Conservation (phyloP, 2,113 vertebrate genomes). For the Ailurus styani region DNA sequence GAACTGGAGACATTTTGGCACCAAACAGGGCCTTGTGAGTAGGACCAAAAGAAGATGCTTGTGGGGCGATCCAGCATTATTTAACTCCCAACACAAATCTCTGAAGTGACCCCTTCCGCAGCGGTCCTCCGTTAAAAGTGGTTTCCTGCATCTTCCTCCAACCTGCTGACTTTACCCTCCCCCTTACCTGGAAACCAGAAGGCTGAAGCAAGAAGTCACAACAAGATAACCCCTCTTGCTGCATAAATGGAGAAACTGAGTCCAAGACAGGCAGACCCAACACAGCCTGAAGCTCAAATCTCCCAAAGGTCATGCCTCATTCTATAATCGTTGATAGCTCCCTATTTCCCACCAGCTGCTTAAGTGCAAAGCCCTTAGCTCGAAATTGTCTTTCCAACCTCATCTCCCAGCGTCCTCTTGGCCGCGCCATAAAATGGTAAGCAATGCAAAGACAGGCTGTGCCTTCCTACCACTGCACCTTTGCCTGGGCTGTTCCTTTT, state of each 20-base stretch:
- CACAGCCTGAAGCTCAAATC: not conserved
- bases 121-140: not conserved
- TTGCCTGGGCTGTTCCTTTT: not conserved
- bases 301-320: not conserved
- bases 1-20: not conserved
- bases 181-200: not conserved
- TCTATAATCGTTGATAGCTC: not conserved
- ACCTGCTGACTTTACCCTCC: not conserved
- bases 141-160: not conserved
- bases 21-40: not conserved
- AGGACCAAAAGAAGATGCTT: not conserved
- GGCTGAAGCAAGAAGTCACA: not conserved
- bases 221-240: not conserved
- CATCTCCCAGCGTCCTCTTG: not conserved
- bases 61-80: not conserved
- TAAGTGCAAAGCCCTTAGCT: not conserved
- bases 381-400: not conserved
- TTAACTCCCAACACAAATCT: not conserved
- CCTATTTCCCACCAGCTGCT: not conserved
- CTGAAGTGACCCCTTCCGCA: not conserved
- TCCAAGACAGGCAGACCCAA: not conserved
- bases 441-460: not conserved
- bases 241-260: not conserved
- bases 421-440: not conserved
- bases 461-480: not conserved